Conservation (phyloP, 2,797 vertebrate species). For the Sebastes ruberrimus region DNA sequence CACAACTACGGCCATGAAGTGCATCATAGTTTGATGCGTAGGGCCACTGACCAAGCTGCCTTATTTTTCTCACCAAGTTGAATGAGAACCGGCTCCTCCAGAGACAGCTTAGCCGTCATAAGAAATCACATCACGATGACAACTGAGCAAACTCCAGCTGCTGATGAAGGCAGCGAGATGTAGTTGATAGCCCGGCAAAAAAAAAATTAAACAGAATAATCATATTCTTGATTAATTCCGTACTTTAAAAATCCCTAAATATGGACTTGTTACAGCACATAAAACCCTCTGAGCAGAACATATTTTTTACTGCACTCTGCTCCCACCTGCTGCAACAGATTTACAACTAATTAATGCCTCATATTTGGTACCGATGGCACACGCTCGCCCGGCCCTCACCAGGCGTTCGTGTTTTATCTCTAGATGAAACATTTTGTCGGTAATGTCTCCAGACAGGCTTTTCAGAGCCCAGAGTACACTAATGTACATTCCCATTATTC, state of each 20-base stretch:
- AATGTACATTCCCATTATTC: constrained; percentile 58
- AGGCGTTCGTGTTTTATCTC: constrained; percentile 51
- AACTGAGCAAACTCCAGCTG: not conserved
- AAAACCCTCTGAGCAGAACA: not conserved
- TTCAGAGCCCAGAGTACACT: constrained; percentile 41
- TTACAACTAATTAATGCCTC: constrained; percentile 37
- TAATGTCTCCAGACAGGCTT: constrained; percentile 64
- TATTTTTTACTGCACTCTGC: not conserved
- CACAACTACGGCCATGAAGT: no score
- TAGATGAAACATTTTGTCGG: constrained; percentile 48
- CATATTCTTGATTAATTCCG: not conserved
- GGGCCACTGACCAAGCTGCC: no score
- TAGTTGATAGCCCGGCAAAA: no score
- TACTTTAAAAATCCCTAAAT: not conserved
- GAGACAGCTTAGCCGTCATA: not conserved
- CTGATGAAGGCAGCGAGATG: not conserved
- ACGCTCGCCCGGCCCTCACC: constrained; percentile 5
- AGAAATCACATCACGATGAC: not conserved
- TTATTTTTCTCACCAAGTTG: no score
- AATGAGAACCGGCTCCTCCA: no score
- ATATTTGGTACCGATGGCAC: constrained; percentile 18
- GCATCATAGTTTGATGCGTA: no score
- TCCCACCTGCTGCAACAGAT: constrained; percentile 25
- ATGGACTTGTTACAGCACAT: not conserved
- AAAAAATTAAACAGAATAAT: not conserved